Conservation (phyloP, 2,888 invertebrate genomes). For the Pachliopta kotzebuea region DNA sequence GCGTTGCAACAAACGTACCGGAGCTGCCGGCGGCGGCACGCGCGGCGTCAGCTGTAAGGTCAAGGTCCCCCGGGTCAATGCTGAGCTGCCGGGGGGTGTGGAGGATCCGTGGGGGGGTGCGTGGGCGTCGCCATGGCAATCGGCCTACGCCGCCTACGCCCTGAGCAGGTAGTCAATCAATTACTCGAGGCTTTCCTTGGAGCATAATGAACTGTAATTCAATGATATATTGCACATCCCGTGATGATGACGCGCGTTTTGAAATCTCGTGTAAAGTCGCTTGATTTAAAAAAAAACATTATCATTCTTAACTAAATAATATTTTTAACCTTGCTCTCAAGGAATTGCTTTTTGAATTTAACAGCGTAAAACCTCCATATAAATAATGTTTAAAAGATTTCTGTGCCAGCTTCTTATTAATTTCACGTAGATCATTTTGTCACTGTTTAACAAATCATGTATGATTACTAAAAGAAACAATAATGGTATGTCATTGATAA, state of each 20-base stretch:
- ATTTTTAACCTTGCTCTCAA: not conserved
- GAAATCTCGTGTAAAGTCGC: conserved; percentile 21
- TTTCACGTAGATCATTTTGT: no score
- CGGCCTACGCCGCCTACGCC: conserved; percentile 65
- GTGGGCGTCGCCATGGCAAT: conserved; percentile 73
- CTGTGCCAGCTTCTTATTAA: no score
- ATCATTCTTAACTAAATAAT: no score
- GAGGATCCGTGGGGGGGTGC: conserved; percentile 38
- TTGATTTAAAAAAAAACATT: no score
- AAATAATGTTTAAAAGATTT: no score
- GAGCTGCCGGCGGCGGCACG: conserved; percentile 44
- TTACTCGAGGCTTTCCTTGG: conserved; percentile 56
- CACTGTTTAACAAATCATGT: no score
- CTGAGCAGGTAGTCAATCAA: conserved; percentile 70
- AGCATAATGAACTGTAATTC: conserved; percentile 42
- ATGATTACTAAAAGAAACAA: no score
- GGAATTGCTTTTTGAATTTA: not conserved
- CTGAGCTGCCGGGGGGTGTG: conserved; percentile 40
- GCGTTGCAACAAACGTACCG: conserved; percentile 27
- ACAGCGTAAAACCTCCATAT: no score
- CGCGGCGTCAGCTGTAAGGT: conserved; percentile 66
- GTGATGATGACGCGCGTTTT: conserved; percentile 22
- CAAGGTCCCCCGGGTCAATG: conserved; percentile 76
- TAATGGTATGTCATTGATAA: no score
- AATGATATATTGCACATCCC: conserved; percentile 39